A percentile compares a stretch with the other conserved stretches of the same genome.
Conservation (phyloP, 2,113 vertebrate genomes). For the Microtus montanus region DNA sequence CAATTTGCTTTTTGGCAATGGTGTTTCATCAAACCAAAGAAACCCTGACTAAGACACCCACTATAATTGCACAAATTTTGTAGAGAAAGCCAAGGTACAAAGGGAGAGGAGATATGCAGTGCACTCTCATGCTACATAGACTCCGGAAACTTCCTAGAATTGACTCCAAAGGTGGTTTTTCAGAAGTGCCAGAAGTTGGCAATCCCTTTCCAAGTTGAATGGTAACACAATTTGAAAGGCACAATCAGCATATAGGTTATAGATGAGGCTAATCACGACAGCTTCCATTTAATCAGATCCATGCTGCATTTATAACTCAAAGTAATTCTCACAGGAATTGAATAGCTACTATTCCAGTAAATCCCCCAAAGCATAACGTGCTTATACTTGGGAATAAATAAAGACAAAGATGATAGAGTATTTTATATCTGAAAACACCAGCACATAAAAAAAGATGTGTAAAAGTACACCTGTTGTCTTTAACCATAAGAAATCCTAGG, state of each 20-base stretch:
- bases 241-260: not conserved
- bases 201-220: not conserved
- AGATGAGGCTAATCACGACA: not conserved
- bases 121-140: not conserved
- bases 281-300: not conserved
- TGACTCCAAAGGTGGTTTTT: not conserved
- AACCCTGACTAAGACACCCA: no score
- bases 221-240: not conserved
- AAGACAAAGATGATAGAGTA: not conserved
- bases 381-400: not conserved
- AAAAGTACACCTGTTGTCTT: not conserved
- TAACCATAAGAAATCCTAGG: not conserved
- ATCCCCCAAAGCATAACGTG: not conserved
- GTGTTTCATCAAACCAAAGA: not conserved
- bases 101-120: accelerated
- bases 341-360: not conserved
- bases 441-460: not conserved
- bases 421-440: not conserved
- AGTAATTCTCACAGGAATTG: no score
- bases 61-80: not conserved
- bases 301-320: no score
- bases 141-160: not conserved
- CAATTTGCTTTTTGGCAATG: not conserved
- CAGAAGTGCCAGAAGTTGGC: not conserved
- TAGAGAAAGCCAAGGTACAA: not conserved